phyloP scores from a whole-genome alignment of 2,888 invertebrate species.

The Himalopsyche japonica region DNA sequence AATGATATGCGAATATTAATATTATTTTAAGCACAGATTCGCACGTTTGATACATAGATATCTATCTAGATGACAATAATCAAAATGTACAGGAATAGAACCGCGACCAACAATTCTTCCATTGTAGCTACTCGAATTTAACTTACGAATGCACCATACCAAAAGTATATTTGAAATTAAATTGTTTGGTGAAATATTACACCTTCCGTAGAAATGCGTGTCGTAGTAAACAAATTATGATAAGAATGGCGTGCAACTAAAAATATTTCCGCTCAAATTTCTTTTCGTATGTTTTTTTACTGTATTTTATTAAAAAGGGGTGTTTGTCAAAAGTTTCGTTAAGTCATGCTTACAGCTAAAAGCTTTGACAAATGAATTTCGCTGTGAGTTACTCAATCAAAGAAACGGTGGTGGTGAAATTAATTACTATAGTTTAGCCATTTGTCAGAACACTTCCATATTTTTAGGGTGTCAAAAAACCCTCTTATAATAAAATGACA shows the following conservation, averaged over 20 bases:
- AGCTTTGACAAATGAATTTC: neutral
- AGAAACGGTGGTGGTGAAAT: neutral
- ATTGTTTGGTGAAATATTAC: neutral
- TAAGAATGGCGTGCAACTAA: neutral
- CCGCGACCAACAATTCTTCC: no score
- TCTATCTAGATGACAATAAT: no score
- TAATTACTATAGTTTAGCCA: neutral
- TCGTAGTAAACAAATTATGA: neutral
- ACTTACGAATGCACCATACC: no score
- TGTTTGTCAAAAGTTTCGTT: neutral
- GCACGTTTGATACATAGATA: no score
- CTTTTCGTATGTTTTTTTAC: neutral
- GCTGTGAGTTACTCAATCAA: neutral
- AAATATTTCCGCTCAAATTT: neutral
- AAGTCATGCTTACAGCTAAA: neutral
- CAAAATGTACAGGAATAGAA: no score
- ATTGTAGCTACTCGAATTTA: no score
- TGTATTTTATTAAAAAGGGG: neutral
- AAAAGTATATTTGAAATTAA: neutral
- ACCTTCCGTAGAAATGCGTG: neutral
- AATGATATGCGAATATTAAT: no score
- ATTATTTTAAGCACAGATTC: no score
- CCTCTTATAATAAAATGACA: no score
- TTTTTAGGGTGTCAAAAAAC: no score
- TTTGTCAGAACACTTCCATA: no score